These are phyloP conservation scores for Agonopterix arenella DNA, from an alignment of 2,888 invertebrate genomes.

Conservation along the genomic window DNA sequence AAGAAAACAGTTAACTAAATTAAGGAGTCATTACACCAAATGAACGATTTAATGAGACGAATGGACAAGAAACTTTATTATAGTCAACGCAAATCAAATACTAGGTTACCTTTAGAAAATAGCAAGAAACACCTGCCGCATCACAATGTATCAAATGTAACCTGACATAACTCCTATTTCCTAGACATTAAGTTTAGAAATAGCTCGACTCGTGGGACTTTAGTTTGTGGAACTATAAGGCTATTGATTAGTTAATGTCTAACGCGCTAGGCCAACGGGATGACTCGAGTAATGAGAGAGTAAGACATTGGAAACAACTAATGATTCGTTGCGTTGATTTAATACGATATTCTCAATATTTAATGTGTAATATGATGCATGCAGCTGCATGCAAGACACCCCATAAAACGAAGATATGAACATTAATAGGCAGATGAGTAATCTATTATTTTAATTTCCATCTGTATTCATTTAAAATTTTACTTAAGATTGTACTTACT, in stretches of 20 bases:
- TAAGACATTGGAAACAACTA: conserved; percentile 3
- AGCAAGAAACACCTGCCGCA: neutral
- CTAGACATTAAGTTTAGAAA: too few species aligned
- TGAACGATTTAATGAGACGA: too few species aligned
- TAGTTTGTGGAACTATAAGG: neutral
- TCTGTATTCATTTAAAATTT: too few species aligned
- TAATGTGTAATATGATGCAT: neutral
- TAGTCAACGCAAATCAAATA: neutral
- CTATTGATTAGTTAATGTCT: conserved; percentile 3
- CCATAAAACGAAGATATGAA: neutral
- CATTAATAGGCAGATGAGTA: conserved; percentile 1
- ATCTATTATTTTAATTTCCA: too few species aligned
- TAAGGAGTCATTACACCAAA: too few species aligned
- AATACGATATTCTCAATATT: conserved; percentile 3
- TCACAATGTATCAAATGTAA: neutral
- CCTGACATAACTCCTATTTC: too few species aligned
- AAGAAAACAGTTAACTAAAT: too few species aligned
- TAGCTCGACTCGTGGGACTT: too few species aligned
- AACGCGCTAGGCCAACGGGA: conserved; percentile 3
- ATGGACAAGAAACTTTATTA: neutral
- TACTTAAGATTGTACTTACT: too few species aligned
- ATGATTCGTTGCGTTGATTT: conserved; percentile 1
- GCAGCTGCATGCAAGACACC: neutral
- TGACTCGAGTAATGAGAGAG: conserved; percentile 6
- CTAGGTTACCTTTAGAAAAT: neutral